phyloP scores from a whole-genome alignment of 1,140 invertebrate species.

The Drosophila rhopaloa region DNA sequence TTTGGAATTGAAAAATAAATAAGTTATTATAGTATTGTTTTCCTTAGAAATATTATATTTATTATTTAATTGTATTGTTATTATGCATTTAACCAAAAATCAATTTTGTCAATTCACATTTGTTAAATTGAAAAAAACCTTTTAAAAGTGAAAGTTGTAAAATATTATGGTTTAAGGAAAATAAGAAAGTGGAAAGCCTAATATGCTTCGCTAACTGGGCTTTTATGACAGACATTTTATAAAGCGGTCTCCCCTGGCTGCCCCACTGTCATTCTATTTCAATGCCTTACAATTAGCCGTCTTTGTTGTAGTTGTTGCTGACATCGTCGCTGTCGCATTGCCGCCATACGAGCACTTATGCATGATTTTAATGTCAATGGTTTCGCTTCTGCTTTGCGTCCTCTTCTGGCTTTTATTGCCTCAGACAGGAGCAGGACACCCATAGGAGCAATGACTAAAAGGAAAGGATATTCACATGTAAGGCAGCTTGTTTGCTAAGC shows the following conservation, averaged over 20 bases:
- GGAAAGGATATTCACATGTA: slow-evolving; percentile 27
- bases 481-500: slow-evolving; percentile 60
- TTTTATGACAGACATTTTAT: slow-evolving; percentile 17
- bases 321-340: slow-evolving; percentile 63
- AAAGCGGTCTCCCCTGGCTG: slow-evolving; percentile 14
- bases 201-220: neutral
- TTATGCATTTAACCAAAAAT: too few species aligned
- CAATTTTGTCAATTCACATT: too few species aligned
- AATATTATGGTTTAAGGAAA: too few species aligned
- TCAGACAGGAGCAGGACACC: slow-evolving; percentile 42
- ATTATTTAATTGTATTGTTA: too few species aligned
- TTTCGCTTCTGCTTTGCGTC: slow-evolving; percentile 45
- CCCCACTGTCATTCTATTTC: slow-evolving; percentile 59
- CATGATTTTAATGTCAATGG: slow-evolving; percentile 84
- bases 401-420: slow-evolving; percentile 44
- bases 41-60: too few species aligned
- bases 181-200: too few species aligned
- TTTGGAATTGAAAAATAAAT: too few species aligned
- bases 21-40: too few species aligned
- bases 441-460: slow-evolving; percentile 27
- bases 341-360: slow-evolving; percentile 79
- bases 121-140: too few species aligned
- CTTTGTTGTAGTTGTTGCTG: slow-evolving; percentile 30
- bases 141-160: too few species aligned
- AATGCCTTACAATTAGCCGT: slow-evolving; percentile 72